phyloP scores from a whole-genome alignment of 2,113 vertebrate genomes.

The Malurus alboscapulatus region DNA sequence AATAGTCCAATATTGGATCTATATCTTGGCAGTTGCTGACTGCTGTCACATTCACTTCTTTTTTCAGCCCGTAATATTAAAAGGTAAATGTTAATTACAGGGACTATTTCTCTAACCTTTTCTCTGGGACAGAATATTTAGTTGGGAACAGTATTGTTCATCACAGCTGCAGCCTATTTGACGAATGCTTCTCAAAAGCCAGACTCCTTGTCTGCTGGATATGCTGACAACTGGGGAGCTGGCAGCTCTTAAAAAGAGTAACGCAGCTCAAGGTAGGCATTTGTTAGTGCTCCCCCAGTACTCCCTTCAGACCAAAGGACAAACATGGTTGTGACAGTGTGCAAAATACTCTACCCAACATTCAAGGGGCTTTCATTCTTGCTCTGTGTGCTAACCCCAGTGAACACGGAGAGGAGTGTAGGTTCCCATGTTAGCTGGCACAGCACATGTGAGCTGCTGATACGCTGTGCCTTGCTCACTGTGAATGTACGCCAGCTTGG shows the following conservation, averaged over 20 bases:
- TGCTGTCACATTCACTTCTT: background rate
- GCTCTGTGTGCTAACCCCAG: background rate
- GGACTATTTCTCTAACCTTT: conserved; percentile 14
- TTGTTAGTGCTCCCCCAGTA: background rate
- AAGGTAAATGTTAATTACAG: conserved; percentile 2
- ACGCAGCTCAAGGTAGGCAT: background rate
- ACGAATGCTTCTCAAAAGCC: background rate
- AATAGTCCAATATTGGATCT: background rate
- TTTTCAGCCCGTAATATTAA: conserved; percentile 6
- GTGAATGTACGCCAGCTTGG: background rate
- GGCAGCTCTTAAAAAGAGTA: background rate
- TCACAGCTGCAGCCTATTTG: background rate
- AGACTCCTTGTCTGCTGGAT: background rate
- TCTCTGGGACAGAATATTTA: background rate
- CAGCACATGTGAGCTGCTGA: accelerated
- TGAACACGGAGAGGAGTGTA: accelerated
- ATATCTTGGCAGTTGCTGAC: background rate
- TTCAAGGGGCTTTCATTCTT: background rate
- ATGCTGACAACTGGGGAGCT: background rate
- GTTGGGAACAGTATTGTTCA: background rate
- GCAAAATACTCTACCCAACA: background rate
- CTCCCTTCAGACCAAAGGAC: background rate
- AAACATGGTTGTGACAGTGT: background rate
- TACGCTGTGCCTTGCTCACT: background rate
- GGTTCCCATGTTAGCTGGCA: background rate